Conservation (phyloP, 2,888 invertebrate species). For the Cheiracanthium punctorium region DNA sequence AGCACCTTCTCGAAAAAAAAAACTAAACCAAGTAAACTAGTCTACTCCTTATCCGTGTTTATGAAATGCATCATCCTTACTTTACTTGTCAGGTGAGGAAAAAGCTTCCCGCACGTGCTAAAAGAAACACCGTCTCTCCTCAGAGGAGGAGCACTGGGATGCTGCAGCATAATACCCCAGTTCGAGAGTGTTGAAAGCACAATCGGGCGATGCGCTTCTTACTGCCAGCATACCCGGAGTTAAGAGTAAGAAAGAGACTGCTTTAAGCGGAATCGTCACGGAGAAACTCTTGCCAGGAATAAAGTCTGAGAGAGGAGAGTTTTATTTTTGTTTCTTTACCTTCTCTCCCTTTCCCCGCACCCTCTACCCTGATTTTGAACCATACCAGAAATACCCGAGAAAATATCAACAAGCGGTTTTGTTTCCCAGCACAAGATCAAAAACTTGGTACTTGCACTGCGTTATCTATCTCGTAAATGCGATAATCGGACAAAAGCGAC, state of each 20-base stretch:
- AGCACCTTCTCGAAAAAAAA: neutral
- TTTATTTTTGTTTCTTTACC: conserved; percentile 37
- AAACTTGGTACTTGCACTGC: neutral
- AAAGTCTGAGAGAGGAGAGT: conserved; percentile 22
- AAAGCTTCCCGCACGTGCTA: conserved; percentile 31
- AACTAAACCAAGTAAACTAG: neutral
- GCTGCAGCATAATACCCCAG: conserved; percentile 17
- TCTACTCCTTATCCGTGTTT: neutral
- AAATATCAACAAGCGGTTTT: conserved; percentile 17
- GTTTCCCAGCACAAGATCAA: neutral
- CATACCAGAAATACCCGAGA: conserved; percentile 24
- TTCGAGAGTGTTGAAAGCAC: conserved; percentile 33
- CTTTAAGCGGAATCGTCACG: conserved; percentile 38
- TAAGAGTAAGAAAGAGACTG: conserved; percentile 9
- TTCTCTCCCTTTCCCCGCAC: neutral
- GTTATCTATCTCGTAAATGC: too few relatives aligned
- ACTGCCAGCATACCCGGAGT: neutral
- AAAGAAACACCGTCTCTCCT: conserved; percentile 31
- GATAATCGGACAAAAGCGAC: too few relatives aligned
- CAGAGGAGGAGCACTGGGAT: conserved; percentile 7
- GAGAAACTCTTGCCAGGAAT: conserved; percentile 49
- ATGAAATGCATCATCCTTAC: neutral
- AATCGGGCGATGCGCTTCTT: neutral
- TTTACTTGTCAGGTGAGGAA: neutral
- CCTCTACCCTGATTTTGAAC: neutral